Conservation (phyloP, 2,113 vertebrate species). For the Genyomyrus donnyi region DNA sequence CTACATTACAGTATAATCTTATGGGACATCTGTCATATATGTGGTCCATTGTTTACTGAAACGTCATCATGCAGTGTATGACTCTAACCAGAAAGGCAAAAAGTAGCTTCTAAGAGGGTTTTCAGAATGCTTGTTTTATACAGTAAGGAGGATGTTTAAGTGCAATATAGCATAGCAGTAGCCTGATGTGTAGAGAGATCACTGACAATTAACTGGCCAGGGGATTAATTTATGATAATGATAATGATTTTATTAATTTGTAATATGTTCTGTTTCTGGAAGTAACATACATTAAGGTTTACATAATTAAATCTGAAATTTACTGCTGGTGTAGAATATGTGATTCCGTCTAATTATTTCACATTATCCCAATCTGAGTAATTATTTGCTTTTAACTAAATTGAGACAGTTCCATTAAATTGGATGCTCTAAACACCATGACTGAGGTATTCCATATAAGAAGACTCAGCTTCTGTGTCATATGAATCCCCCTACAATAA, state of each 20-base stretch:
- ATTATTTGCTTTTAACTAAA: not conserved
- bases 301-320: not conserved
- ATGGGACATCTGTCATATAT: not conserved
- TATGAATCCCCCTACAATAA: not conserved
- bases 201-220: not conserved
- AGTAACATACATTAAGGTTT: not conserved
- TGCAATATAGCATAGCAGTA: not conserved
- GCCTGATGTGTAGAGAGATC: not conserved
- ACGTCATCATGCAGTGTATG: not conserved
- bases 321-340: not conserved
- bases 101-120: not conserved
- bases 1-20: not conserved
- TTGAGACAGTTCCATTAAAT: not conserved
- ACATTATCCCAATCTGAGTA: not conserved
- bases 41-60: not conserved
- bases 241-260: not conserved
- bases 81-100: not conserved
- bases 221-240: not conserved
- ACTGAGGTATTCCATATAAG: not conserved
- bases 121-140: not conserved
- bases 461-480: not conserved
- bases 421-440: not conserved
- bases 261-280: not conserved
- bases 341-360: not conserved
- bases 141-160: not conserved